Percentiles rank a stretch among this genome's conserved stretches.
These are phyloP conservation scores for Porites rus DNA, from an alignment of 92 coral and sea anemone species.

Conservation along the genomic window DNA sequence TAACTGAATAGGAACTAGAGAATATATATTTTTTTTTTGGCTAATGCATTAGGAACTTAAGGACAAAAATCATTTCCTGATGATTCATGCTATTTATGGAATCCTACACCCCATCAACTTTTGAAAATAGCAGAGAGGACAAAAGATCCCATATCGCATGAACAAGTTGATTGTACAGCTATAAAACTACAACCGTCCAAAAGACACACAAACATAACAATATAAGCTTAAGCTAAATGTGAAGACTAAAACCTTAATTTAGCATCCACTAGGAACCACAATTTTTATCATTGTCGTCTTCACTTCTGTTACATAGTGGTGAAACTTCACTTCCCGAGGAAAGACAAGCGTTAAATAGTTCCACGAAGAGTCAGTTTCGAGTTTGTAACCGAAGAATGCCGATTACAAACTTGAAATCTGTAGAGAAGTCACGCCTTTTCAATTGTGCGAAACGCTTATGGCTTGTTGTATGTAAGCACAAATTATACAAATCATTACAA, in stretches of 20 bases:
- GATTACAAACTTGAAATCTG: constrained; percentile 25
- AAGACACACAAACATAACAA: constrained; percentile 1
- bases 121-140: neutral
- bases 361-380: neutral
- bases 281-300: neutral
- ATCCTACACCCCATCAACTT: neutral
- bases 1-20: neutral
- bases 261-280: neutral
- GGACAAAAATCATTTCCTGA: neutral
- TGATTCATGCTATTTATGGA: neutral
- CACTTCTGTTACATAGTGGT: neutral
- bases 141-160: neutral
- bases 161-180: neutral
- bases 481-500: neutral
- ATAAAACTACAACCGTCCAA: neutral
- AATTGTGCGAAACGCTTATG: constrained; percentile 26
- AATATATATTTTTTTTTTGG: neutral
- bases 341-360: neutral
- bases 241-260: neutral
- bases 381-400: neutral
- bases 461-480: neutral
- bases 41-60: neutral
- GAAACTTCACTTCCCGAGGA: neutral
- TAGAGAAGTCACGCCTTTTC: constrained; percentile 44
- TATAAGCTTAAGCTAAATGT: neutral